These are phyloP conservation scores for Plutella xylostella DNA, from an alignment of 2,888 invertebrate genomes.

Conservation along the genomic window DNA sequence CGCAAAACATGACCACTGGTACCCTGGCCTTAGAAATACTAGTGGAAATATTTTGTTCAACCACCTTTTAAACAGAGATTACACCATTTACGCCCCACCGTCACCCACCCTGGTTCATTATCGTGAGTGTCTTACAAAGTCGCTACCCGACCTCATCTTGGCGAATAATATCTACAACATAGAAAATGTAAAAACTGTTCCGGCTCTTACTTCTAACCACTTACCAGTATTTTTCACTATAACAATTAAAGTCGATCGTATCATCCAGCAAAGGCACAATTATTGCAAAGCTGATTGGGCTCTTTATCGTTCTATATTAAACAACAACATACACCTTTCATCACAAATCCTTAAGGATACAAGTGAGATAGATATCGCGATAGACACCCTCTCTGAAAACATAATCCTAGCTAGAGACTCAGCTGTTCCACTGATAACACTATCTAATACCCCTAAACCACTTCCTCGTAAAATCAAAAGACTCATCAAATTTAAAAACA, in stretches of 20 bases:
- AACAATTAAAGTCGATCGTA: neutral
- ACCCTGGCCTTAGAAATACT: neutral
- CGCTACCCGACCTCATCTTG: neutral
- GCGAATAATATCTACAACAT: neutral
- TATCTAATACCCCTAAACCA: neutral
- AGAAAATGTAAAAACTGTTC: neutral
- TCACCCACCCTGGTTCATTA: neutral
- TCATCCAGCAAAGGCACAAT: neutral
- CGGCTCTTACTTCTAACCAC: conserved; percentile 1
- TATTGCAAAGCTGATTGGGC: neutral
- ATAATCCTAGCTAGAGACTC: conserved; percentile 3
- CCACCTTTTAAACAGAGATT: neutral
- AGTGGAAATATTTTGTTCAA: neutral
- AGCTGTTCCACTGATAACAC: neutral
- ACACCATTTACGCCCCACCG: neutral
- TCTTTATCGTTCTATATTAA: neutral
- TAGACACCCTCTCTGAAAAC: neutral
- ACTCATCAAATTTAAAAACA: conserved; percentile 5
- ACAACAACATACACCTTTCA: neutral
- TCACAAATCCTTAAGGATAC: neutral
- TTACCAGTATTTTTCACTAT: neutral
- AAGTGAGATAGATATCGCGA: conserved; percentile 1
- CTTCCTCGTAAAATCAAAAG: conserved; percentile 4
- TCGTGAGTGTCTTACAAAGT: neutral
- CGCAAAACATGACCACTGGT: neutral